These are phyloP conservation scores for Pegoplata infirma DNA, from an alignment of 2,888 invertebrate genomes.

Conservation along the genomic window DNA sequence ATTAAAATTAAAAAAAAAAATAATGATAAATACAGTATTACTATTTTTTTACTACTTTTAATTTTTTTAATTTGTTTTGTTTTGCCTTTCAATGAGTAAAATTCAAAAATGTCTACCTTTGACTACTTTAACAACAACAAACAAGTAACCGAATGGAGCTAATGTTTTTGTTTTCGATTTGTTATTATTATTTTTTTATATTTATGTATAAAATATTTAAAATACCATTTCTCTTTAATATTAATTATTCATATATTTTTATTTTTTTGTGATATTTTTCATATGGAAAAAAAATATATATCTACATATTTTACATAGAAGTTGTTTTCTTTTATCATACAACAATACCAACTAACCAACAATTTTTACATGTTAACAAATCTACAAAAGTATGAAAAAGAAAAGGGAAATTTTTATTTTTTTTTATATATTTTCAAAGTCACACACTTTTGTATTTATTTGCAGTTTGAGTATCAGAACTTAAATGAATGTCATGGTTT, in stretches of 20 bases:
- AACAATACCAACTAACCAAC: too few species aligned
- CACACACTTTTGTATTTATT: conserved; percentile 9
- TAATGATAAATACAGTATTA: too few species aligned
- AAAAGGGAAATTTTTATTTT: conserved; percentile 58
- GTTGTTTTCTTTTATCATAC: conserved; percentile 12
- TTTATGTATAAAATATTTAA: conserved; percentile 18
- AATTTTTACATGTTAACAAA: background rate
- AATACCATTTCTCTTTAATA: conserved; percentile 35
- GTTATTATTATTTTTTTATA: too few species aligned
- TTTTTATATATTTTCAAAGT: conserved; percentile 43
- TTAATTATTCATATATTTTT: conserved; percentile 40
- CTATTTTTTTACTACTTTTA: too few species aligned
- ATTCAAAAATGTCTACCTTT: too few species aligned
- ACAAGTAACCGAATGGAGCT: too few species aligned
- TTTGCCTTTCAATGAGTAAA: too few species aligned
- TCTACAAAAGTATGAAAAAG: conserved; percentile 7
- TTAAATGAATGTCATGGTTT: conserved; percentile 53
- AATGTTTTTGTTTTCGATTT: too few species aligned
- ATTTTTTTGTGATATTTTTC: background rate
- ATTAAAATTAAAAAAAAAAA: too few species aligned
- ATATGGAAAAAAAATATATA: too few species aligned
- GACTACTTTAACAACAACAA: too few species aligned
- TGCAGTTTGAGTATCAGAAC: conserved; percentile 47
- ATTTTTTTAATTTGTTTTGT: too few species aligned
- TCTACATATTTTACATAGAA: conserved; percentile 15